Evolutionary conservation across 1,140 invertebrate genomes (phyloP).

Genomic region (Drosophila oshimai): DNA sequence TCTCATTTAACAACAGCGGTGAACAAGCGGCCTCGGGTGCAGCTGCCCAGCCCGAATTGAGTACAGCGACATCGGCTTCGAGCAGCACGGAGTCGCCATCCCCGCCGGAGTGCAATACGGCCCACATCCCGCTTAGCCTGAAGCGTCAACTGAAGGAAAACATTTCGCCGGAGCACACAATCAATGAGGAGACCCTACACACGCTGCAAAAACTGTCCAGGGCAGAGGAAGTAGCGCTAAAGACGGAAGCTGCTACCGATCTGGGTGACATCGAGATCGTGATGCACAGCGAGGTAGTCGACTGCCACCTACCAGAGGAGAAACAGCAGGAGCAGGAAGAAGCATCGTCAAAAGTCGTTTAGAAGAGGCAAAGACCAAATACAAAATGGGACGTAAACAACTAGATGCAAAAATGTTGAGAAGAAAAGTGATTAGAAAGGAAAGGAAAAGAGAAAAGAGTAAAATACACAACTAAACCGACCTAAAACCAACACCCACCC

Average conservation of each 20-base stretch:
- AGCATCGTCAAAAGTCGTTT: constrained; percentile 29
- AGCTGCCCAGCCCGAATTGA: constrained; percentile 11
- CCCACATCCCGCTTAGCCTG: constrained; percentile 64
- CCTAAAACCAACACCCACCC: constrained; percentile 36
- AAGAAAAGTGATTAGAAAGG: too few relatives aligned
- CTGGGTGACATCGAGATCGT: constrained; percentile 69
- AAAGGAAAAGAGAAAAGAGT: background rate
- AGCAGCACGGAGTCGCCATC: constrained; percentile 42
- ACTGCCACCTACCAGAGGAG: constrained; percentile 44
- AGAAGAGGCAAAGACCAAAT: background rate
- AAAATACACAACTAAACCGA: constrained; percentile 10
- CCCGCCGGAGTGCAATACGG: constrained; percentile 40
- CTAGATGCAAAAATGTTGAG: too few relatives aligned
- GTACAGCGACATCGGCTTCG: constrained; percentile 22
- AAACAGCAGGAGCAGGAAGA: constrained; percentile 15
- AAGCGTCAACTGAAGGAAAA: constrained; percentile 81
- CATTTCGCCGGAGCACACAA: constrained; percentile 81
- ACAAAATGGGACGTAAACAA: background rate
- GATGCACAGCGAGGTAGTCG: constrained; percentile 62
- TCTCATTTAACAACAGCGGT: constrained; percentile 68
- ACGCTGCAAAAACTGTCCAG: constrained; percentile 61
- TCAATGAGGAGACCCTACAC: constrained; percentile 77
- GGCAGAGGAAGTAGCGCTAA: constrained; percentile 33
- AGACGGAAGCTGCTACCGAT: constrained; percentile 39
- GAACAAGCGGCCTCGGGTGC: constrained; percentile 10